Evolutionary conservation across 2,797 vertebrate species (phyloP).

Genomic region (Lycodopsis pacificus): DNA sequence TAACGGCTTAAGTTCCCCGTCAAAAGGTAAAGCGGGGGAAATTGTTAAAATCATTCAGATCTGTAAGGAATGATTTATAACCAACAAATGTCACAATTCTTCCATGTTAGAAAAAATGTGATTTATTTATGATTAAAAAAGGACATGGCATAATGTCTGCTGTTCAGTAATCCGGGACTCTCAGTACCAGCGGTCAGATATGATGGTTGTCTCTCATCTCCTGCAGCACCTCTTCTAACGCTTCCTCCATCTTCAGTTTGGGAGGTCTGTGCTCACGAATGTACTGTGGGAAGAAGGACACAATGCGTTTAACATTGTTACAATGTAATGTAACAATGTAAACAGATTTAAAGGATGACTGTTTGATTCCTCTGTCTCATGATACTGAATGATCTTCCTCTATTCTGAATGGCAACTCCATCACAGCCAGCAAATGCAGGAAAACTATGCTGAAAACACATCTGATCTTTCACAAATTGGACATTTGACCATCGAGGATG

Average conservation of each 20-base stretch:
- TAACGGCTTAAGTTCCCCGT: neutral
- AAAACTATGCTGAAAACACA: too few relatives aligned
- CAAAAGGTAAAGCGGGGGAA: neutral
- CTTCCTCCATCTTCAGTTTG: slow-evolving; percentile 79
- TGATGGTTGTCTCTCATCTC: slow-evolving; percentile 74
- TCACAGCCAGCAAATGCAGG: neutral
- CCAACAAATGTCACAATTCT: neutral
- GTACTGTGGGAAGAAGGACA: slow-evolving; percentile 73
- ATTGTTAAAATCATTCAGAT: neutral
- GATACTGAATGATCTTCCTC: neutral
- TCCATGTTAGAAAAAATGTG: neutral
- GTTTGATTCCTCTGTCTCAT: neutral
- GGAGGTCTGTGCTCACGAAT: slow-evolving; percentile 80
- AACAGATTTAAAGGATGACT: neutral
- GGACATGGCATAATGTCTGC: neutral
- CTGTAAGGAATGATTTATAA: neutral
- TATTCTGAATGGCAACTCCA: neutral
- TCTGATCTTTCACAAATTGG: neutral
- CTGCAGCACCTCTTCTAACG: slow-evolving; percentile 74
- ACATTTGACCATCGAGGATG: neutral
- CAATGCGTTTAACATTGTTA: neutral
- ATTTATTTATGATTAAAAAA: neutral
- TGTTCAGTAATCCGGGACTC: neutral
- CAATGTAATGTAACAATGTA: neutral
- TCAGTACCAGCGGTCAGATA: slow-evolving; percentile 32